Evolutionary conservation across 2,888 invertebrate species (phyloP).

Genomic region (Linnaemya vulpina): DNA sequence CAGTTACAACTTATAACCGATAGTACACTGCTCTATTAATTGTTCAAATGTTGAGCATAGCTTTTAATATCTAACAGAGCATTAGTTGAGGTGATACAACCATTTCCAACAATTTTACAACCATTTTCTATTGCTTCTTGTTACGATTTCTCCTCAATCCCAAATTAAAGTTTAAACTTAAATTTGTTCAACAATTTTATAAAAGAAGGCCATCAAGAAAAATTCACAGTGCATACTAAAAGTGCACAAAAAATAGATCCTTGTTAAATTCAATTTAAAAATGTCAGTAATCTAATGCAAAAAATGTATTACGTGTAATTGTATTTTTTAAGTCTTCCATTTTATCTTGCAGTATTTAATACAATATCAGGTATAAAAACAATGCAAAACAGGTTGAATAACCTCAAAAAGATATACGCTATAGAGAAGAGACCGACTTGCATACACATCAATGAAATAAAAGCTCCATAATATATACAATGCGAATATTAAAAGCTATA

Average conservation of each 20-base stretch:
- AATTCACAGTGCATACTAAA: neutral
- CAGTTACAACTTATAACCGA: too few species aligned
- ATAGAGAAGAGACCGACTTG: constrained; percentile 32
- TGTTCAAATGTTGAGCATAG: too few species aligned
- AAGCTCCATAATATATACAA: constrained; percentile 35
- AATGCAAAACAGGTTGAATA: constrained; percentile 69
- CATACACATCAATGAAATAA: constrained; percentile 44
- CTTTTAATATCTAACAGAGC: too few species aligned
- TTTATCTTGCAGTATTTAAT: constrained; percentile 54
- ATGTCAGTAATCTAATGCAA: constrained; percentile 13
- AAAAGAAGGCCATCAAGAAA: neutral
- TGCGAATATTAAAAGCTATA: constrained; percentile 35
- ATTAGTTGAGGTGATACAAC: too few species aligned
- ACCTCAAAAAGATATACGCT: constrained; percentile 64
- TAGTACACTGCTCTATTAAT: too few species aligned
- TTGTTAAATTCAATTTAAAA: neutral
- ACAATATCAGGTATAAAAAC: constrained; percentile 51
- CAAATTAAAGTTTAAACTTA: too few species aligned
- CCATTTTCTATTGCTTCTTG: too few species aligned
- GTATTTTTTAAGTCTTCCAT: constrained; percentile 44
- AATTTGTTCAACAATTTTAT: too few species aligned
- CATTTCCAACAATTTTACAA: too few species aligned
- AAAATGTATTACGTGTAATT: constrained; percentile 8
- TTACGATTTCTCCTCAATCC: neutral
- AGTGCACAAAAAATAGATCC: constrained; percentile 11